Base-by-base conservation (phyloP, 2,113 vertebrate genomes). In the Rhodinocichla rosea region DNA sequence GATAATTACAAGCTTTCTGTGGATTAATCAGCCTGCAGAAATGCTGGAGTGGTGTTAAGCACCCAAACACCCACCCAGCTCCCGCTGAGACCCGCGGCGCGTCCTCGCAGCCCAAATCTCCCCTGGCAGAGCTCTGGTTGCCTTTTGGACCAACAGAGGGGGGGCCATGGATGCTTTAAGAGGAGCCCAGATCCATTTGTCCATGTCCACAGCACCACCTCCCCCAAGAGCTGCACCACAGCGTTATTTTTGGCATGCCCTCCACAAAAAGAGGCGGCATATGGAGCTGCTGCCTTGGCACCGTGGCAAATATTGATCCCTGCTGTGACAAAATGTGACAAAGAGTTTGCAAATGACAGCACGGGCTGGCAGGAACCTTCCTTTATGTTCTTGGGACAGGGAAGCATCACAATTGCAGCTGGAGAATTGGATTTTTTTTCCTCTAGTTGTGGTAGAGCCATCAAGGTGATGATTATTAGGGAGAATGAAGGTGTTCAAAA, bases 11-110 rank as follows among this genome's bases (percentile, higher is more conserved):
- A 76, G 91, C 69, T 94, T 93, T 74, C 74, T 63, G 70, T 76
- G 80, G 92, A 95, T 96, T 96, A 87, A 95, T 69, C 94, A 90
- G 81, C 92, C 90, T 85, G 86, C 63, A 56, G 85, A 57, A 96
- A 37, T 0, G 10, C 17, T 73, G 57, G 76, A 76, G 40, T 26
- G 49, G 40, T 15, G 44, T 35, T 69, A 56, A 92, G 18, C 76
- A 83, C 91, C 89, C 92, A 89, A 92, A 96, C 73, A 62, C 53
- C 52, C 68, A 15, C 64, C 65, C 65, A 17, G 13, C 15, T 83
- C 81, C 67, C 7, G 3, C 87, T 26, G 45, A 56, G 79, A 84
- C 12, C 63, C 68, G 4, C 59, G 11, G 55, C 17, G 20, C 39
- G 10, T 19, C 5, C 2, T 22, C 1, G 4, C 8, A 10, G 13